phyloP scores from a whole-genome alignment of 2,113 vertebrate species.

The Glareola pratincola region DNA sequence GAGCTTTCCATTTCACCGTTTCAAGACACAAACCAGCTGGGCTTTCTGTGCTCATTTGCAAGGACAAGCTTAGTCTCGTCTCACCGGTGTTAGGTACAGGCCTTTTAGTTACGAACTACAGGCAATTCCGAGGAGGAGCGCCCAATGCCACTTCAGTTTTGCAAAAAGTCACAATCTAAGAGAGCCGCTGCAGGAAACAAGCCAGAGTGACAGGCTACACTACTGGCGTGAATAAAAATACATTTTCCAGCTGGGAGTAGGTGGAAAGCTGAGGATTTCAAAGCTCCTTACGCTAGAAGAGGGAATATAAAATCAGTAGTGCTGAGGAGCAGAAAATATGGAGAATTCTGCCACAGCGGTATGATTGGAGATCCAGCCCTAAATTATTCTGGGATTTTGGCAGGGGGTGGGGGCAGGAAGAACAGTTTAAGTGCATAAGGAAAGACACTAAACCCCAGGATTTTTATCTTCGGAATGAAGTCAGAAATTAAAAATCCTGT shows the following conservation, averaged over 20 bases:
- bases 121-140: neutral
- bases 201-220: neutral
- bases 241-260: neutral
- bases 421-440: neutral
- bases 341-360: neutral
- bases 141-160: neutral
- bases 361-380: neutral
- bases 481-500: neutral
- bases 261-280: neutral
- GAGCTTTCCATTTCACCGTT: neutral
- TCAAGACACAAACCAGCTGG: neutral
- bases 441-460: fast-evolving
- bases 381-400: neutral
- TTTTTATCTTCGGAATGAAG: neutral
- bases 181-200: neutral
- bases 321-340: neutral
- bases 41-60: neutral
- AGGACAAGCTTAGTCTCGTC: neutral
- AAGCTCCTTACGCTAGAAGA: neutral
- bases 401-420: neutral
- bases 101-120: neutral
- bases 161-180: neutral
- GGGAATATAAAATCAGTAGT: neutral
- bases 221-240: neutral
- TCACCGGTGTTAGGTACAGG: neutral